Evolutionary conservation across 2,113 vertebrate species (phyloP).

Genomic region (Solenodon paradoxus): DNA sequence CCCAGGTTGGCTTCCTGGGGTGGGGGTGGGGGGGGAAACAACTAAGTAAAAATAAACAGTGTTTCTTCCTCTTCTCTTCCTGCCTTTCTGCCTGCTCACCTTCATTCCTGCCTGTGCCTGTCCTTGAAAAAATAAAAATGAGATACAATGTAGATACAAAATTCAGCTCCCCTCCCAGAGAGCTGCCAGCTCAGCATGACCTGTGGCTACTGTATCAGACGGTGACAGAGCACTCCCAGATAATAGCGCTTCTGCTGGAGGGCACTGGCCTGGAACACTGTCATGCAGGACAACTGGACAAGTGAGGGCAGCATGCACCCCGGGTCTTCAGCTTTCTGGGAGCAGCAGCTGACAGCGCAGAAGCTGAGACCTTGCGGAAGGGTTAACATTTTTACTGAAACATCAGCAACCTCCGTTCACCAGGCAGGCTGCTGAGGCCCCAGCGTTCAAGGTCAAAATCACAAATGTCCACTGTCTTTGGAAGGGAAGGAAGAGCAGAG

Average conservation of each 20-base stretch:
- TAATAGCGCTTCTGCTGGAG: accelerated
- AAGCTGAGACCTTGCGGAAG: not conserved
- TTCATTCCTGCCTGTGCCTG: no score
- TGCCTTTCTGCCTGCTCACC: no score
- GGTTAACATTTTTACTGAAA: not conserved
- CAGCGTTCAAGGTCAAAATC: not conserved
- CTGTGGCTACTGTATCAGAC: accelerated
- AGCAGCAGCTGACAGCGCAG: accelerated
- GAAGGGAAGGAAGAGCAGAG: not conserved
- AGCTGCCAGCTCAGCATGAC: no score
- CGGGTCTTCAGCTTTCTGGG: not conserved
- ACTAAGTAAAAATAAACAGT: no score
- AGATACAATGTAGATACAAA: no score
- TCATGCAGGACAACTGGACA: not conserved
- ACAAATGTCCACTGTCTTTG: not conserved
- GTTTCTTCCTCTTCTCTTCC: no score
- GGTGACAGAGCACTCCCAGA: not conserved
- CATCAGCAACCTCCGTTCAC: not conserved
- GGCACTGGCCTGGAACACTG: not conserved
- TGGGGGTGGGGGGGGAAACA: no score
- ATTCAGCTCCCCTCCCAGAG: no score
- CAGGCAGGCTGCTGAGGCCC: not conserved
- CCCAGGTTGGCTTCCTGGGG: no score
- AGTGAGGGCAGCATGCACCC: not conserved
- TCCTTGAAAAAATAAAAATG: no score